Percentiles rank a stretch among this genome's conserved stretches.
Evolutionary conservation across 2,113 vertebrate genomes (phyloP).

Genomic region (Neogale vison): DNA sequence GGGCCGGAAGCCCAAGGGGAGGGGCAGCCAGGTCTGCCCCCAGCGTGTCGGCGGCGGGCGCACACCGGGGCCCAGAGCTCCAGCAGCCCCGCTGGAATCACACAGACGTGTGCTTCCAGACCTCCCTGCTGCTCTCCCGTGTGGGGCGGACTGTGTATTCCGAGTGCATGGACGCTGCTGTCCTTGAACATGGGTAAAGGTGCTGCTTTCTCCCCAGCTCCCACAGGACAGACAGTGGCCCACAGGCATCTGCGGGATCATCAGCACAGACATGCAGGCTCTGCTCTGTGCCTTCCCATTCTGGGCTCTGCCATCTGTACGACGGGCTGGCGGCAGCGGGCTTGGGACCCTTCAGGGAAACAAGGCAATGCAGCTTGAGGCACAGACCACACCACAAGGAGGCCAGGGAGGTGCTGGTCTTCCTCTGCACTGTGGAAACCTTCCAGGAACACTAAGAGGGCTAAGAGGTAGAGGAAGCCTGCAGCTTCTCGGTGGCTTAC

Average conservation of each 20-base stretch:
- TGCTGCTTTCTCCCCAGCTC: accelerated
- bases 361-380: accelerated
- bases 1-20: accelerated
- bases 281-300: accelerated
- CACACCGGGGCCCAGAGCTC: accelerated
- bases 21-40: neutral
- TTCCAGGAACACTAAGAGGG: accelerated
- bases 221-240: accelerated
- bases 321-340: accelerated
- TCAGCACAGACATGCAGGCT: accelerated
- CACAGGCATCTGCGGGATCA: accelerated
- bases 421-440: accelerated
- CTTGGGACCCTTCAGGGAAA: accelerated
- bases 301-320: accelerated
- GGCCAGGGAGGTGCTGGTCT: neutral
- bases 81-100: accelerated
- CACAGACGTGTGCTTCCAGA: accelerated
- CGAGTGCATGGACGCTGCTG: accelerated
- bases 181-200: accelerated
- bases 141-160: accelerated
- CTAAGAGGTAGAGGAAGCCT: too few species aligned
- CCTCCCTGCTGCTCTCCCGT: accelerated
- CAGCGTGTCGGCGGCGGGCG: accelerated
- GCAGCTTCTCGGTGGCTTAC: accelerated
- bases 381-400: neutral